phyloP scores from a whole-genome alignment of 2,888 invertebrate genomes.

The Cistogaster globosa region DNA sequence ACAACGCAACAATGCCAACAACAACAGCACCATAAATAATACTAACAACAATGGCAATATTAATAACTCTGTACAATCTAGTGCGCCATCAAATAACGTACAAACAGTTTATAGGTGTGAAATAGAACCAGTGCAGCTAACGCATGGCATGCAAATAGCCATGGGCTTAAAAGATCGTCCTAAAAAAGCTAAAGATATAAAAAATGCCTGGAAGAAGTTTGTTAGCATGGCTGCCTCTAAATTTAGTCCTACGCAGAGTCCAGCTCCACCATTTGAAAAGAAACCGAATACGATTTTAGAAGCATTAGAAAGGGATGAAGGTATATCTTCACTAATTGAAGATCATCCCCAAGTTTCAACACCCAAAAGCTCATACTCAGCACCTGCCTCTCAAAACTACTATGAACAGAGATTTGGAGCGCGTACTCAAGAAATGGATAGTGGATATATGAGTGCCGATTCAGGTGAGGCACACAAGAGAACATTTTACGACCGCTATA shows the following conservation, averaged over 20 bases:
- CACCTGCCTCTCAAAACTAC: conserved; percentile 78
- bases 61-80: conserved; percentile 57
- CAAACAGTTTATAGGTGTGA: conserved; percentile 83
- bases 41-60: conserved; percentile 56
- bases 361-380: conserved; percentile 77
- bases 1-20: conserved; percentile 77
- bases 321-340: conserved; percentile 81
- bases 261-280: conserved; percentile 79
- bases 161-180: conserved; percentile 82
- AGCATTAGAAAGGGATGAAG: conserved; percentile 79
- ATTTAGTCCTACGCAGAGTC: conserved; percentile 82
- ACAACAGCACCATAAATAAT: conserved; percentile 73
- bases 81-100: conserved; percentile 77
- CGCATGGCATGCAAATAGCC: conserved; percentile 83
- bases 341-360: conserved; percentile 76
- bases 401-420: conserved; percentile 80
- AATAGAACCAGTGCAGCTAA: conserved; percentile 80
- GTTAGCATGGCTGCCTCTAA: conserved; percentile 83
- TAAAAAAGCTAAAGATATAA: conserved; percentile 83
- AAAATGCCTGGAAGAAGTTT: conserved; percentile 83
- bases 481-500: conserved; percentile 82
- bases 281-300: conserved; percentile 77
- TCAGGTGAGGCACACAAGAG: conserved; percentile 86
- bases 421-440: conserved; percentile 87
- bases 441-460: conserved; percentile 93